Evolutionary conservation across 2,888 invertebrate genomes (phyloP).

Genomic region (Teleiodes luculella): DNA sequence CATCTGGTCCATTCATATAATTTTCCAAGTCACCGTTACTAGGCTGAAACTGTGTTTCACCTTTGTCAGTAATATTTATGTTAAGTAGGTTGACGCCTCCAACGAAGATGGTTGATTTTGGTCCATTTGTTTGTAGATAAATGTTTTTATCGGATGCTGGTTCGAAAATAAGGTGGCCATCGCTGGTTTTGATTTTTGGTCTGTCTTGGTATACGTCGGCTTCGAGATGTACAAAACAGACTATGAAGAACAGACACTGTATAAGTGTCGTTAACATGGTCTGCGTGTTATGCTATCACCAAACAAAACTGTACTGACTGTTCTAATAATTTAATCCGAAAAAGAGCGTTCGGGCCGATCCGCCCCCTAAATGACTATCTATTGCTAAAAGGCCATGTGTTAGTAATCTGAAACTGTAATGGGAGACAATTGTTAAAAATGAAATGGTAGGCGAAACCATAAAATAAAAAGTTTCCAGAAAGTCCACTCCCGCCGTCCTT

Average conservation of each 20-base stretch:
- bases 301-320: no score
- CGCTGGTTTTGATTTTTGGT: constrained; percentile 70
- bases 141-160: constrained; percentile 89
- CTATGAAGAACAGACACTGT: constrained; percentile 12
- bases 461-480: no score
- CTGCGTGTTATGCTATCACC: neutral
- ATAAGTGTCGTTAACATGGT: neutral
- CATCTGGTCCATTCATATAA: constrained; percentile 34
- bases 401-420: no score
- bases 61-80: constrained; percentile 50
- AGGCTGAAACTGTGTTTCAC: constrained; percentile 21
- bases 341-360: no score
- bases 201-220: constrained; percentile 81
- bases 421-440: no score
- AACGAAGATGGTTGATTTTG: constrained; percentile 82
- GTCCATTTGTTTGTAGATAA: constrained; percentile 83
- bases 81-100: constrained; percentile 82
- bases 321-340: no score
- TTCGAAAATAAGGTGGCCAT: constrained; percentile 90
- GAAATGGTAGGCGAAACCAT: no score
- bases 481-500: no score
- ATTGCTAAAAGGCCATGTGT: no score
- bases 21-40: constrained; percentile 26
- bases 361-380: no score
- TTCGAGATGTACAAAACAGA: constrained; percentile 39